These are phyloP conservation scores for Epinotia demarniana DNA, from an alignment of 2,888 invertebrate species.

Conservation along the genomic window DNA sequence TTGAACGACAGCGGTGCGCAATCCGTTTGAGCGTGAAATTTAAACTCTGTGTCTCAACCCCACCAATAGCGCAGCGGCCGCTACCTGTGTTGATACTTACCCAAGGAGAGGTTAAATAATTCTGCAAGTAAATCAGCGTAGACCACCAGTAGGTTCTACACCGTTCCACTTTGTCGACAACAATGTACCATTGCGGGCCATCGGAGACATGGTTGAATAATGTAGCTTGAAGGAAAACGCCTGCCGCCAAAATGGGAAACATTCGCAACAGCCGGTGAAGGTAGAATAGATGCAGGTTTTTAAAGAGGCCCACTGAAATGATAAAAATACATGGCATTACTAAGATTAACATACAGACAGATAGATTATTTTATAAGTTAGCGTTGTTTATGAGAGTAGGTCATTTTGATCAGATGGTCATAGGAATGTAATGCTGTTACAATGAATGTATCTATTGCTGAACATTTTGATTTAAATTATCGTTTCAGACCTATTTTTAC, in stretches of 20 bases:
- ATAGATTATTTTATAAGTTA: neutral
- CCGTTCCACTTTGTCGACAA: slow-evolving; percentile 54
- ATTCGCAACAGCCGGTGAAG: slow-evolving; percentile 46
- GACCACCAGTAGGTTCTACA: slow-evolving; percentile 70
- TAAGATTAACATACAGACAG: neutral
- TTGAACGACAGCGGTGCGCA: too few species aligned
- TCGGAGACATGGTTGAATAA: slow-evolving; percentile 61
- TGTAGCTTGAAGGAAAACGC: slow-evolving; percentile 49
- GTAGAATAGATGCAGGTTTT: slow-evolving; percentile 47
- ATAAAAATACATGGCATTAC: neutral
- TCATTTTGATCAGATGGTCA: too few species aligned
- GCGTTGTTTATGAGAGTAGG: too few species aligned
- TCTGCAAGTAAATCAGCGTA: slow-evolving; percentile 66
- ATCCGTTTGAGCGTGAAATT: too few species aligned
- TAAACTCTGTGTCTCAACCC: too few species aligned
- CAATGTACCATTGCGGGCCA: slow-evolving; percentile 68
- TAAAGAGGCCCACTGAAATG: slow-evolving; percentile 46
- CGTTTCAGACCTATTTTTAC: too few species aligned
- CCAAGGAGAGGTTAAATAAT: slow-evolving; percentile 51
- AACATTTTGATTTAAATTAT: too few species aligned
- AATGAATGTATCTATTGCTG: too few species aligned
- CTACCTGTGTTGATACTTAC: neutral
- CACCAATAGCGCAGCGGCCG: too few species aligned
- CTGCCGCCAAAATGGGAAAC: slow-evolving; percentile 47
- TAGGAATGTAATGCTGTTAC: too few species aligned